phyloP scores from a whole-genome alignment of 1,140 invertebrate genomes.

The Argopecten irradians region DNA sequence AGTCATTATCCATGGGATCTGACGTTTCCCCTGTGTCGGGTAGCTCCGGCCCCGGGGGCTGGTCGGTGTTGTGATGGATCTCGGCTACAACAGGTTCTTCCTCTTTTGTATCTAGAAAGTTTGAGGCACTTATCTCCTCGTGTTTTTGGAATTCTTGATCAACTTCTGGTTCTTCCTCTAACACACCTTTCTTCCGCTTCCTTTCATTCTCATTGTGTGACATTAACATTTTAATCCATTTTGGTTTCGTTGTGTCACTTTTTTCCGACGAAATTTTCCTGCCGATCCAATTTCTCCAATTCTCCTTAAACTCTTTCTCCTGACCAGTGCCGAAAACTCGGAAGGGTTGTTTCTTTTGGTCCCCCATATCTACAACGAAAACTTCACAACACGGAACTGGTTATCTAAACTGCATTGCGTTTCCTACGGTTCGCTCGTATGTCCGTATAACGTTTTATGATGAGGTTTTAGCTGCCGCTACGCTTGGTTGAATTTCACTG shows the following conservation, averaged over 20 bases:
- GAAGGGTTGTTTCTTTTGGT: constrained; percentile 3
- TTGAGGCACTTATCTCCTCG: background rate
- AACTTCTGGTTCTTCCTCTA: background rate
- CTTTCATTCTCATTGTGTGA: background rate
- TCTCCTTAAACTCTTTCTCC: background rate
- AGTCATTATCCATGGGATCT: background rate
- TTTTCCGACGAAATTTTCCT: constrained; percentile 13
- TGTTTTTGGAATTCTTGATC: background rate
- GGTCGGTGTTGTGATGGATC: background rate
- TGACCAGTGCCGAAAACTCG: background rate
- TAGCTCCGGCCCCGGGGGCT: background rate
- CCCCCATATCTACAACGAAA: background rate
- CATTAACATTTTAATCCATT: constrained; percentile 4
- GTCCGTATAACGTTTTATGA: background rate
- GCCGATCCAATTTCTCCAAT: background rate
- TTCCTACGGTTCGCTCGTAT: background rate
- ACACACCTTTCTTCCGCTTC: background rate
- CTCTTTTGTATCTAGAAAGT: background rate
- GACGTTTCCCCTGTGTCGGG: background rate
- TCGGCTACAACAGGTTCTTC: background rate
- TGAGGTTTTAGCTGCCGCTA: background rate
- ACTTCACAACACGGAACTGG: background rate
- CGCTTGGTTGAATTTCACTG: background rate
- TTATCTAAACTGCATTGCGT: background rate
- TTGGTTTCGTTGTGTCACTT: background rate